These are phyloP conservation scores for Saguinus imperator DNA, from an alignment of 2,113 vertebrate genomes.

Conservation along the genomic window DNA sequence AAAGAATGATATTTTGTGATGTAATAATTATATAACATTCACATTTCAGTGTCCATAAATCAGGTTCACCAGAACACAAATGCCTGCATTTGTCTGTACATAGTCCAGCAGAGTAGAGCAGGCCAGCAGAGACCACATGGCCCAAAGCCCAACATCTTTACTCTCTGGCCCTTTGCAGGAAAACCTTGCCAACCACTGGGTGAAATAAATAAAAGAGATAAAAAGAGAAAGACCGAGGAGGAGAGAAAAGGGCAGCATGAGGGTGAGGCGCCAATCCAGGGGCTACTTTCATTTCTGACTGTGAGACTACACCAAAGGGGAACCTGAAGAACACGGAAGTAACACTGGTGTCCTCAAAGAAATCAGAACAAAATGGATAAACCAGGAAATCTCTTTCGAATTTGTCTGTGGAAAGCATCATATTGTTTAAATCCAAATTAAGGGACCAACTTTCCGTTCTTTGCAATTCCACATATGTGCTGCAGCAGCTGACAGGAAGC, in stretches of 20 bases:
- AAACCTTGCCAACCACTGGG: background rate
- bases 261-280: background rate
- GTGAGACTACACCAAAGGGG: accelerated
- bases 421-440: background rate
- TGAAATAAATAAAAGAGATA: background rate
- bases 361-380: background rate
- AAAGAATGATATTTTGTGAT: background rate
- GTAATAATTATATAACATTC: background rate
- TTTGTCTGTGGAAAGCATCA: background rate
- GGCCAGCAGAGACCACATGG: background rate
- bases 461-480: background rate
- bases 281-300: background rate
- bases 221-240: background rate
- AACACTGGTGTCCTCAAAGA: background rate
- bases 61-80: background rate
- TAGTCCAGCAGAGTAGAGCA: background rate
- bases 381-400: background rate
- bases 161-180: background rate
- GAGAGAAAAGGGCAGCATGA: background rate
- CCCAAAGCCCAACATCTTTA: background rate
- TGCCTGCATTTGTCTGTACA: accelerated
- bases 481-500: background rate
- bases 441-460: background rate
- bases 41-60: background rate
- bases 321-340: background rate